Evolutionary conservation across 1,140 invertebrate species (phyloP).

Genomic region (Drosophila elegans): DNA sequence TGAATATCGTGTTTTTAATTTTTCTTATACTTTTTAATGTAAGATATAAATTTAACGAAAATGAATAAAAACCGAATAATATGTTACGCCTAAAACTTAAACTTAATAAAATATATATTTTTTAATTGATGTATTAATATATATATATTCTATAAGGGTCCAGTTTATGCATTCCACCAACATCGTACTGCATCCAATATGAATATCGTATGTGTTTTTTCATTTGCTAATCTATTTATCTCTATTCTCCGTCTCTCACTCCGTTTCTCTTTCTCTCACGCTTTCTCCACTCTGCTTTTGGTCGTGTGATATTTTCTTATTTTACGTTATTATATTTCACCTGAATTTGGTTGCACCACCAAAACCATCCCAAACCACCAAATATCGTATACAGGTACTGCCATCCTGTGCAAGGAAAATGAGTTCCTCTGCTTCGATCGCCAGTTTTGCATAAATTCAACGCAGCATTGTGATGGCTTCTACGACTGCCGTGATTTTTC

Average conservation of each 20-base stretch:
- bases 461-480: conserved; percentile 92
- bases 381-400: conserved; percentile 57
- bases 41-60: too few relatives aligned
- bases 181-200: conserved; percentile 19
- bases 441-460: conserved; percentile 88
- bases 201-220: conserved; percentile 32
- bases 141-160: neutral
- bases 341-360: conserved; percentile 27
- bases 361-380: conserved; percentile 15
- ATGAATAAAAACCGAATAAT: too few relatives aligned
- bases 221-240: conserved; percentile 47
- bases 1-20: neutral
- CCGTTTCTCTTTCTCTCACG: conserved; percentile 33
- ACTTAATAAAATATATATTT: too few relatives aligned
- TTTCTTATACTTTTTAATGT: too few relatives aligned
- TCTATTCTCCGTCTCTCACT: conserved; percentile 22
- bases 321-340: conserved; percentile 19
- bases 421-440: conserved; percentile 89
- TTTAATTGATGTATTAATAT: too few relatives aligned
- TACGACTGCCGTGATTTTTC: conserved; percentile 96
- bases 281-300: conserved; percentile 21
- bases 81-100: too few relatives aligned
- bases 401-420: conserved; percentile 85
- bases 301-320: conserved; percentile 20
- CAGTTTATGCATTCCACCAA: neutral